phyloP scores from a whole-genome alignment of 2,797 vertebrate species.

The Oreochromis mossambicus region DNA sequence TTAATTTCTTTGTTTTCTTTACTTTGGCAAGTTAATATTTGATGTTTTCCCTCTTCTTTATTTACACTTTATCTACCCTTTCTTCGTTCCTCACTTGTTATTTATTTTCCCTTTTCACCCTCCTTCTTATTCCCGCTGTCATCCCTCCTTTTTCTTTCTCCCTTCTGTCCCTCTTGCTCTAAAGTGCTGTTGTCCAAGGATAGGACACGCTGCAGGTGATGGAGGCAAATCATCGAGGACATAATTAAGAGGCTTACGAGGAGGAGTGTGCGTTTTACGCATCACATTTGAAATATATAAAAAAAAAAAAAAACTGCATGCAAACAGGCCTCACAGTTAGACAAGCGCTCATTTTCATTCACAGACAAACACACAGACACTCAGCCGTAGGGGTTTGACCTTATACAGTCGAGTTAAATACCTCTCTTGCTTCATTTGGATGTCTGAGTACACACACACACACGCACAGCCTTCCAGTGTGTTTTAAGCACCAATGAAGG shows the following conservation, averaged over 20 bases:
- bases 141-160: neutral
- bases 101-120: neutral
- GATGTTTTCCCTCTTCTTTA: neutral
- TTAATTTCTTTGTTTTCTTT: neutral
- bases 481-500: slow-evolving; percentile 69
- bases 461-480: slow-evolving; percentile 45
- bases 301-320: neutral
- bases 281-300: slow-evolving; percentile 42
- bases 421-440: slow-evolving; percentile 68
- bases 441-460: slow-evolving; percentile 33
- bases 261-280: slow-evolving; percentile 38
- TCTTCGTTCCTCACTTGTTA: neutral
- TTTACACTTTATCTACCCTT: neutral
- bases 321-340: slow-evolving; percentile 59
- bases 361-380: slow-evolving; percentile 57
- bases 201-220: slow-evolving; percentile 74
- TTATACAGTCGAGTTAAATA: slow-evolving; percentile 77
- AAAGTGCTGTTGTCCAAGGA: slow-evolving; percentile 69
- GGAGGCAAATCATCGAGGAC: slow-evolving; percentile 79
- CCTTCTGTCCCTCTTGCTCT: slow-evolving; percentile 33
- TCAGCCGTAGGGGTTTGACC: slow-evolving; percentile 70
- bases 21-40: neutral
- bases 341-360: slow-evolving; percentile 61
- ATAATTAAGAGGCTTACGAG: slow-evolving; percentile 81
- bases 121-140: neutral